Base-by-base conservation (phyloP, 2,113 vertebrate genomes). In the Nothocercus julius region DNA sequence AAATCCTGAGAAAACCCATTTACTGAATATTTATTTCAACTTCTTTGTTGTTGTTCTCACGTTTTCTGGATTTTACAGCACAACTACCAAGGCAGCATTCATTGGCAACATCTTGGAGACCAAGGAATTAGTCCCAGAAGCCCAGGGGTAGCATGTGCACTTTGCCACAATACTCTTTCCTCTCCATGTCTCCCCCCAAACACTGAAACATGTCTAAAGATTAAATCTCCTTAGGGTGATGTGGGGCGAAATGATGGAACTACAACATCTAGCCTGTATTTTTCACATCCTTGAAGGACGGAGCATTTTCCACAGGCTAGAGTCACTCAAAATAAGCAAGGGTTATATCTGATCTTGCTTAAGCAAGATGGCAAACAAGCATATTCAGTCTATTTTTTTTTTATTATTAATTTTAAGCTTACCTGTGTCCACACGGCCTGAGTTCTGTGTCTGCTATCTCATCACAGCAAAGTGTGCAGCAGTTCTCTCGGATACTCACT, bases 401-500 rank as follows among this genome's bases (percentile, higher is more conserved):
- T 36, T 9, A 11, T 19, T 32, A 28, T 54, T 28, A 27, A 28
- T 82, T 62, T 68, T 34, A 25, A 34, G 56, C 97, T 73, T 98
- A 99, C 99, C 99, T 99, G 95, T 99, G 99, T 97, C 99, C 98
- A 95, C 99, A 99, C 0, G 99, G 99, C 97, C 98, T 98, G 97
- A 99, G 97, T 88, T 99, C 99, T 25, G 99, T 99, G 98, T 99
- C 99, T 80, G 99, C 99, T 89, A 99, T 98, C 95, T 99, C 98
- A 79, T 99, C 99, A 75, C 99, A 99, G 96, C 99, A 99, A 93
- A 99, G 98, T 2, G 99, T 99, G 97, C 99, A 99, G 98, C 99
- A 99, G 98, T 99, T 99, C 95, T 99, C 99, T 95, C 98, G 97
- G 97, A 99, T 99, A 92, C 99, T 99, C 92, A 99, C 99, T 98